Evolutionary conservation across 2,113 vertebrate genomes (phyloP).

Genomic region (Noturus placidus): DNA sequence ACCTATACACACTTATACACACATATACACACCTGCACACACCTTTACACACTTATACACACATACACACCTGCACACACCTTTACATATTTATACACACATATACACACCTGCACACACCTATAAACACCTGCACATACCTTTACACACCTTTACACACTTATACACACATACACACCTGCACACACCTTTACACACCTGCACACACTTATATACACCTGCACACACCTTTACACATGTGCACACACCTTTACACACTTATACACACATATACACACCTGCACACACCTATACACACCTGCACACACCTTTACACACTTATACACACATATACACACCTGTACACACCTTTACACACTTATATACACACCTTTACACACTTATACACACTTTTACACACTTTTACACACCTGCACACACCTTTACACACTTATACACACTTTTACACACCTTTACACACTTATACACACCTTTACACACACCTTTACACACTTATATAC

Average conservation of each 20-base stretch:
- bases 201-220: no score
- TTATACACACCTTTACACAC: background rate
- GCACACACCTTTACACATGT: no score
- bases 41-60: background rate
- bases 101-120: no score
- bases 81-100: no score
- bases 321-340: background rate
- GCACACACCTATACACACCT: background rate
- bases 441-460: background rate
- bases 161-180: no score
- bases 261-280: background rate
- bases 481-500: background rate
- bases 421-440: fast-evolving
- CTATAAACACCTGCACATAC: no score
- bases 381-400: background rate
- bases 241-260: no score
- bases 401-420: background rate
- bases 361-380: background rate
- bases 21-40: background rate
- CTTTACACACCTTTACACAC: no score
- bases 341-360: background rate
- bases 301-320: background rate
- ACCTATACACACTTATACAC: no score
- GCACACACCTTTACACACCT: no score
- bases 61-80: no score